Base-by-base conservation (phyloP, 2,888 invertebrate genomes). In the Cheilosia scutellata region DNA sequence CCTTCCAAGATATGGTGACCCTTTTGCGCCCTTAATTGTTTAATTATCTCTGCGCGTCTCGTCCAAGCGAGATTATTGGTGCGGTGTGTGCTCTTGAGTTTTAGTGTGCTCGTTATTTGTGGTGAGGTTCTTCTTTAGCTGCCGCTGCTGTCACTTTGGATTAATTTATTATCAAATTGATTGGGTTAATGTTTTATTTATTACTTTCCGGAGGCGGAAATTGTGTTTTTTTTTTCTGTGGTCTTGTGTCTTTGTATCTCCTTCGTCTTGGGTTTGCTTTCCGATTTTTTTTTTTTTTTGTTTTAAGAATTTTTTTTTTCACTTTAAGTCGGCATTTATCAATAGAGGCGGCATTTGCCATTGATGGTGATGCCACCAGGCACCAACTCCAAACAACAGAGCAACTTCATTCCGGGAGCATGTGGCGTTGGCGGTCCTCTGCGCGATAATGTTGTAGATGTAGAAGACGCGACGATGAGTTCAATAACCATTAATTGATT, bases 161-260 rank as follows among this genome's bases (percentile, higher is more conserved):
- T 84, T 84, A 84, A 84, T 84, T 84, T 84, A 84, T 76, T 75
- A 80, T 84, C 84, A 84, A 84, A 80, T 84, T 84, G 84, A 84
- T 84, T 84, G 84, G 84, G 75, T 84, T 84, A 84, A 84, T 84
- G 84, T 79, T 84, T 84, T 84, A 84, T 84, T 84, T 84, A 84
- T 84, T 79, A 55, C 58, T 75, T 84, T 80, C 80, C 80, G 84
- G 80, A 84, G 84, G 84, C 80, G 84, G 84, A 84, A 84, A 80
- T 84, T 74, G 79, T 70, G 27, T 51, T 79, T 33, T 53, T 49
- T 7, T 33, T 49, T 40, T 55, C 55, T 55, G 40, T 72, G 29
- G 37, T 27, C 51, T 37, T 37, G 44, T 47, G n/a, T 57, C n/a
- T 44, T 11, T 63, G n/a, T 63, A 47, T 65, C 63, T 58, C 65